Evolutionary conservation across 2,797 vertebrate species (phyloP).

Genomic region (Ceyx erithaca): DNA sequence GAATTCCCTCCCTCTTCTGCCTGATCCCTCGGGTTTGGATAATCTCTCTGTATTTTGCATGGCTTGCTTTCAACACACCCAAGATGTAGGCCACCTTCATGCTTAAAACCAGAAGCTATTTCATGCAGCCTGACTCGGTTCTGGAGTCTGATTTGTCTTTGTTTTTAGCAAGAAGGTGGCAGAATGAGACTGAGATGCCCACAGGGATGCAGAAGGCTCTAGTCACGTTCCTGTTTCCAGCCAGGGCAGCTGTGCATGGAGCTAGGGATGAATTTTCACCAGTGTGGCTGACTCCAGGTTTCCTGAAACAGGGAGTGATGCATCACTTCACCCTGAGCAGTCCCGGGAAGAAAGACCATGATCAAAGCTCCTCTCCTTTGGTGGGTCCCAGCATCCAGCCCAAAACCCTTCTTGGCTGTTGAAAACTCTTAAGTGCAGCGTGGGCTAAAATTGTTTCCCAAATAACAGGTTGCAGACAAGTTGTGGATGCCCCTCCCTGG

Average conservation of each 20-base stretch:
- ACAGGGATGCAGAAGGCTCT: not conserved
- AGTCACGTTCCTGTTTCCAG: rapidly evolving
- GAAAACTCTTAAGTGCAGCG: rapidly evolving
- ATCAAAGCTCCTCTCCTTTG: not conserved
- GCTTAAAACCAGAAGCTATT: not conserved
- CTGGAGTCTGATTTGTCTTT: not conserved
- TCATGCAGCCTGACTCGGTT: not conserved
- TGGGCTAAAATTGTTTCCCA: not conserved
- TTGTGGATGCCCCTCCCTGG: not conserved
- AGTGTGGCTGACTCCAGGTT: not conserved
- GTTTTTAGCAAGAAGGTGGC: not conserved
- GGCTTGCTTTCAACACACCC: not conserved
- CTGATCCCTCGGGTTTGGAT: not conserved
- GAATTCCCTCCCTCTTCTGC: not conserved
- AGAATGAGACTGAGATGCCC: not conserved
- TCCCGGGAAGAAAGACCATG: not conserved
- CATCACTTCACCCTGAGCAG: not conserved
- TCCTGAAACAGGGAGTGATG: not conserved
- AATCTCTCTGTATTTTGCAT: constrained; percentile 15
- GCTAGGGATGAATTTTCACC: not conserved
- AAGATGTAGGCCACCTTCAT: rapidly evolving
- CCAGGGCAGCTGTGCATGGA: not conserved
- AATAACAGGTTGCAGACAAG: not conserved
- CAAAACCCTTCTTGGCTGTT: not conserved
- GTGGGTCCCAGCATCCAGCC: not conserved